Evolutionary conservation across 2,888 invertebrate genomes (phyloP).

Genomic region (Fabriciana adippe): DNA sequence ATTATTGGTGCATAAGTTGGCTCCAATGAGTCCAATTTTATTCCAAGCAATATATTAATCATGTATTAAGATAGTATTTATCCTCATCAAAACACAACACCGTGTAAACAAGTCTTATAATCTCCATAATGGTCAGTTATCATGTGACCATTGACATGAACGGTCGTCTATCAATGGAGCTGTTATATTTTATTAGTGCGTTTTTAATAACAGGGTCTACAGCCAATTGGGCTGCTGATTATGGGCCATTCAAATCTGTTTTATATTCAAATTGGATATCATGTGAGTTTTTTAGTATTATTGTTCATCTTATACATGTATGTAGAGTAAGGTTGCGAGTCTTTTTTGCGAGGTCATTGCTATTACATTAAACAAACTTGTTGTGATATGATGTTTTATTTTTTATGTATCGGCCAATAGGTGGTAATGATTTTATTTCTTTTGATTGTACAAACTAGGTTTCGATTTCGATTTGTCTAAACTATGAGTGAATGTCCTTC

Average conservation of each 20-base stretch:
- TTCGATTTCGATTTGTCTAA: too few species aligned
- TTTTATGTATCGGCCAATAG: too few species aligned
- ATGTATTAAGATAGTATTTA: background rate
- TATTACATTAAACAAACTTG: too few species aligned
- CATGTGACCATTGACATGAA: constrained; percentile 43
- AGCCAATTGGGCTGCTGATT: constrained; percentile 39
- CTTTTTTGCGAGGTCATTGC: too few species aligned
- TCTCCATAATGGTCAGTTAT: constrained; percentile 46
- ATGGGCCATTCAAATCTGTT: constrained; percentile 59
- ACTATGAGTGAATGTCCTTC: too few species aligned
- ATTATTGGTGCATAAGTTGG: too few species aligned
- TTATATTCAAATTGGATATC: constrained; percentile 69
- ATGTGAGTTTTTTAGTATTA: constrained; percentile 55
- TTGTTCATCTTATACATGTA: background rate
- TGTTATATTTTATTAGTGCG: constrained; percentile 33
- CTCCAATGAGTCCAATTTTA: background rate
- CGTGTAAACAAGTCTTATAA: background rate
- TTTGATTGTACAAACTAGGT: too few species aligned
- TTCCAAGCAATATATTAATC: background rate
- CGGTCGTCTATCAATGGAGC: constrained; percentile 37
- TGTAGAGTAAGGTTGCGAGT: background rate
- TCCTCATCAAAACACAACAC: background rate
- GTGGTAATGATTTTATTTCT: too few species aligned
- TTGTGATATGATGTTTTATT: too few species aligned
- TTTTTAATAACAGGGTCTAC: constrained; percentile 31